Evolutionary conservation across 2,113 vertebrate genomes (phyloP).

Genomic region (Tylochromis polylepis): DNA sequence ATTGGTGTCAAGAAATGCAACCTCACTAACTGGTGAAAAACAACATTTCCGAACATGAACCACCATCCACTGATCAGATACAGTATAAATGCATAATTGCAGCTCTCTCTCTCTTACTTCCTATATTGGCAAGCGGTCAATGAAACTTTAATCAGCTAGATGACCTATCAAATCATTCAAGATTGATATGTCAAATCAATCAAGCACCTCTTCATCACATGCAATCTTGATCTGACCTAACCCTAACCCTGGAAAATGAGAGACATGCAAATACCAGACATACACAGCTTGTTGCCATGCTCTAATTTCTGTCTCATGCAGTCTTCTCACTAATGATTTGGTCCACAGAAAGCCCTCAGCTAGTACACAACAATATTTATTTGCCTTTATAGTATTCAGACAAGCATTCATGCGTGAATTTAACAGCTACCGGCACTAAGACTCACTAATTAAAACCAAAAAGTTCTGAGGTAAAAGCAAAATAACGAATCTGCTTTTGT

Average conservation of each 20-base stretch:
- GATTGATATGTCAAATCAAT: neutral
- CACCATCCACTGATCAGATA: neutral
- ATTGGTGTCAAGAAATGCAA: neutral
- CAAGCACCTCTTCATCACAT: neutral
- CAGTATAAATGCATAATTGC: neutral
- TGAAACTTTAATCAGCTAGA: neutral
- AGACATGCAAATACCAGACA: neutral
- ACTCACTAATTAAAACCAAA: neutral
- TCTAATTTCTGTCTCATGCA: neutral
- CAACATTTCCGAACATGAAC: neutral
- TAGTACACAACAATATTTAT: neutral
- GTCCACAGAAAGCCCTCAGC: neutral
- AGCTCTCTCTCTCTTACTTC: neutral
- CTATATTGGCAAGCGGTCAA: rapidly evolving
- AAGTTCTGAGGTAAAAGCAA: neutral
- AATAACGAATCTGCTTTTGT: neutral
- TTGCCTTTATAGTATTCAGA: neutral
- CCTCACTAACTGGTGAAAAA: neutral
- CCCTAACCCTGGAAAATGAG: neutral
- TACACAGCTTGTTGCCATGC: neutral
- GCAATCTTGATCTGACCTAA: rapidly evolving
- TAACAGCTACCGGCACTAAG: neutral
- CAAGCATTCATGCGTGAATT: neutral
- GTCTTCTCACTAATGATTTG: neutral
- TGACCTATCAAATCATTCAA: neutral